Evolutionary conservation across 2,888 invertebrate species (phyloP).

Genomic region (Bibio marci): DNA sequence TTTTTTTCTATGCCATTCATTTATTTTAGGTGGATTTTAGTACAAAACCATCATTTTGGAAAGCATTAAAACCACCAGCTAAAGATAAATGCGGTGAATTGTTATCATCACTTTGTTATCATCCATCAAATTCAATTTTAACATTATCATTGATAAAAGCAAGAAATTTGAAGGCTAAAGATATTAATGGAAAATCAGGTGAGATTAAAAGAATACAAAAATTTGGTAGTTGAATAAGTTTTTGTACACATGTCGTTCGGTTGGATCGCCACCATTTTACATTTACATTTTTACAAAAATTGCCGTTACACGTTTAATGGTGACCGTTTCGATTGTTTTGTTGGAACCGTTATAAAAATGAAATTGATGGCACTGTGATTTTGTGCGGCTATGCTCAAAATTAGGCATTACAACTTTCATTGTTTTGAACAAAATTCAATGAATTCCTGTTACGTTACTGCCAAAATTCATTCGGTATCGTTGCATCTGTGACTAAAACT

Average conservation of each 20-base stretch:
- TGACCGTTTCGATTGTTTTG: no score
- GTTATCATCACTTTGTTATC: conserved; percentile 84
- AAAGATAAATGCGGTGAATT: conserved; percentile 89
- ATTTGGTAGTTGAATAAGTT: background rate
- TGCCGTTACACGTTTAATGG: no score
- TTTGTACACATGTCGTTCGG: conserved; percentile 5
- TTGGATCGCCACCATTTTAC: background rate
- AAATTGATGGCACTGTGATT: no score
- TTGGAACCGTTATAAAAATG: no score
- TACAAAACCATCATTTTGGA: conserved; percentile 90
- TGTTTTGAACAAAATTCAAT: no score
- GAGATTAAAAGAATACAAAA: conserved; percentile 7
- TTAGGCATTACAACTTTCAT: no score
- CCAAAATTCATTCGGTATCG: no score
- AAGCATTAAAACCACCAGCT: conserved; percentile 77
- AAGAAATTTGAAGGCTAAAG: conserved; percentile 87
- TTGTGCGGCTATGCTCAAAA: no score
- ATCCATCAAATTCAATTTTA: conserved; percentile 85
- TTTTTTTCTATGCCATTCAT: no score
- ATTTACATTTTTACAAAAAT: background rate
- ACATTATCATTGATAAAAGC: conserved; percentile 84
- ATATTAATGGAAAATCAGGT: conserved; percentile 91
- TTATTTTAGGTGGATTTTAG: conserved; percentile 85
- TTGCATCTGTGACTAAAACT: no score
- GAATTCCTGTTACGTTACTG: no score